A percentile compares a stretch with the other conserved stretches of the same genome.
Evolutionary conservation across 2,797 vertebrate genomes (phyloP).

Genomic region (Syncerus caffer): DNA sequence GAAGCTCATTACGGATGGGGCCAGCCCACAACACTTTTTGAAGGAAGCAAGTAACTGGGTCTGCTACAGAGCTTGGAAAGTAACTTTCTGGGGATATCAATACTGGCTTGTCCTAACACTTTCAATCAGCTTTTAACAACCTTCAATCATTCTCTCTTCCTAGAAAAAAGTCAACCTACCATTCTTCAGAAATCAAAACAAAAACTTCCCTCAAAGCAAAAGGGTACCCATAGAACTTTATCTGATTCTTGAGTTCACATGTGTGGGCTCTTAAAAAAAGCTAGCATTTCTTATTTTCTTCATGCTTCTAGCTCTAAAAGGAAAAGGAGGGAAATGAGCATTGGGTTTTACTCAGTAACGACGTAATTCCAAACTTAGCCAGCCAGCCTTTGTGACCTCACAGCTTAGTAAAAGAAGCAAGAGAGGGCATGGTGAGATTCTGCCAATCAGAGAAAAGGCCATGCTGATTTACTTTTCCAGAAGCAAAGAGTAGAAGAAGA

Average conservation of each 20-base stretch:
- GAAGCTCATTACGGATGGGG: conserved; percentile 81
- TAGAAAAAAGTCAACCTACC: conserved; percentile 44
- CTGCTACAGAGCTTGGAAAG: conserved; percentile 72
- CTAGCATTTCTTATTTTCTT: conserved; percentile 2
- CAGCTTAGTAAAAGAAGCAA: not conserved
- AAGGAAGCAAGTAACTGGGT: conserved; percentile 80
- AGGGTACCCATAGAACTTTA: not conserved
- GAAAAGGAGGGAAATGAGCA: not conserved
- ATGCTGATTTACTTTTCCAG: not conserved
- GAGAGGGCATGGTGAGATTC: not conserved
- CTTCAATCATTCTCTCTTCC: conserved; percentile 1
- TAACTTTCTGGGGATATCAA: conserved; percentile 54
- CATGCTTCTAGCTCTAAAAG: conserved; percentile 5
- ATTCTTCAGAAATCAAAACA: conserved; percentile 1
- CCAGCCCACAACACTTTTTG: conserved; percentile 73
- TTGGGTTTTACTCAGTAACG: not conserved
- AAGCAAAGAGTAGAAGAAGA: not conserved
- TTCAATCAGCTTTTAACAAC: conserved; percentile 62
- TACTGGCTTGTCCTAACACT: conserved; percentile 67
- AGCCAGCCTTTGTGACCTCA: not conserved
- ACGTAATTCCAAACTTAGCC: not conserved
- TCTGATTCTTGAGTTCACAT: conserved; percentile 27
- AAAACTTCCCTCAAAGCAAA: conserved; percentile 21
- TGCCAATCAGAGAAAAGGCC: not conserved
- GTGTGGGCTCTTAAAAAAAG: not conserved